Percentiles rank a stretch among this genome's conserved stretches.
phyloP scores from a whole-genome alignment of 2,888 invertebrate genomes.

The Pinctada fucata region DNA sequence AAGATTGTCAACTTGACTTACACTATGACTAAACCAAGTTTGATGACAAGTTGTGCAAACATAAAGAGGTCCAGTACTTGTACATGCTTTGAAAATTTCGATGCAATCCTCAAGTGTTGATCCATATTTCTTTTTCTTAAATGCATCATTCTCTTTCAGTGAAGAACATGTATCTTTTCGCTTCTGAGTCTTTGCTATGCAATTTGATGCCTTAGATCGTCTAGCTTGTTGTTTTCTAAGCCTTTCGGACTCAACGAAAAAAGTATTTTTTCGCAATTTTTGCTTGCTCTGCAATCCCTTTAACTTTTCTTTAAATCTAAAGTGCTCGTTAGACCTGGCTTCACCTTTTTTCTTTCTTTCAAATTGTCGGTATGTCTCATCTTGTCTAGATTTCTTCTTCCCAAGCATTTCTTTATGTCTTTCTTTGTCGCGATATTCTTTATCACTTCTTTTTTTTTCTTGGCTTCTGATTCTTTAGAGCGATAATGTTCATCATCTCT shows the following conservation, averaged over 20 bases:
- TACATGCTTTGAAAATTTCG: slow-evolving; percentile 16
- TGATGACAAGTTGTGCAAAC: slow-evolving; percentile 33
- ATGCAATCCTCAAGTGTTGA: slow-evolving; percentile 21
- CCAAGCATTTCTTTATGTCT: neutral
- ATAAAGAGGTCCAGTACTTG: slow-evolving; percentile 17
- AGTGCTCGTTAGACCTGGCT: neutral
- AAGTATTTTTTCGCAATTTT: neutral
- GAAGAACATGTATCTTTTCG: neutral
- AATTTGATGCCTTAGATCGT: neutral
- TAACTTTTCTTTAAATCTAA: neutral
- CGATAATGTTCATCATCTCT: too few species aligned
- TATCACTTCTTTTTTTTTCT: neutral
- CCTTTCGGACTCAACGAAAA: neutral
- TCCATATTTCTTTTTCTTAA: slow-evolving; percentile 7
- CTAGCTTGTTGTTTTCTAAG: neutral
- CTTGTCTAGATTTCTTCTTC: neutral
- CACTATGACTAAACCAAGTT: slow-evolving; percentile 28
- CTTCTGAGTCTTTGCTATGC: neutral
- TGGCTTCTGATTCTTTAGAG: too few species aligned
- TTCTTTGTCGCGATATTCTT: slow-evolving; percentile 5
- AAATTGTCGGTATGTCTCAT: neutral
- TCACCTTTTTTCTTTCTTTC: slow-evolving; percentile 3
- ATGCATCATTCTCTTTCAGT: slow-evolving; percentile 1
- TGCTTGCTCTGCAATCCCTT: neutral
- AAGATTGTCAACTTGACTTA: slow-evolving; percentile 9